Evolutionary conservation across 2,113 vertebrate genomes (phyloP), one percentile per base, ranked within the genome.

Genomic region (Myodes glareolus): DNA sequence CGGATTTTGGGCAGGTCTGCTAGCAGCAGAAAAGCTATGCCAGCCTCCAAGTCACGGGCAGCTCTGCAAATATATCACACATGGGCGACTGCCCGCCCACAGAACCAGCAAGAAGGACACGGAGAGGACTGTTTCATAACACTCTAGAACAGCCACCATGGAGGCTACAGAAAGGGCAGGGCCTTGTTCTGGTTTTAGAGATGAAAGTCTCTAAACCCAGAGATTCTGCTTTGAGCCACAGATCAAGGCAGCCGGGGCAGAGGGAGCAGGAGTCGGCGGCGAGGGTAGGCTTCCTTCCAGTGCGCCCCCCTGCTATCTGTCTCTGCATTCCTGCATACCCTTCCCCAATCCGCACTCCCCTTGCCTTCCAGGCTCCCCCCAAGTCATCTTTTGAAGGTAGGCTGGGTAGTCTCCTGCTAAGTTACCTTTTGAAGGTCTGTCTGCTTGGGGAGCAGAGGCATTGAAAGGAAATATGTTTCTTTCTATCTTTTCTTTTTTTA

Each of bases 351-450:
- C 55, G 5, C 55, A 58, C 55, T 21, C 55, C 19, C 55, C 55
- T 87, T 45, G 61, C 81, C 77, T 70, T 81, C 91, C 67, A 73
- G 76, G 36, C 72, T 92, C 94, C 92, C 0, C 2, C 42, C 88
- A 65, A 72, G 68, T 25, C 47, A 29, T 61, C 88, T 77, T 95
- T 95, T 95, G 88, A 97, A 95, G 92, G 31, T 11, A 65, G 84
- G 52, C 76, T 47, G 76, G 67, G 42, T 23, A 55, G 84, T n/a
- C 84, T 78, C 96, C 94, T 0, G 0, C 97, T 76, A 97, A 92
- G 91, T 68, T 91, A 50, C 50, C 94, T 82, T 98, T 96, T 97
- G 92, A 97, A 97, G 89, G 50, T 89, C 88, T 91, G 50, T 88
- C 88, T 92, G 92, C 96, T 95, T 92, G 86, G 88, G 84, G 94